A percentile compares a stretch with the other conserved stretches of the same genome.
Conservation (phyloP, 37 sponge, comb jelly and placozoan species). For the Halichondria panicea region DNA sequence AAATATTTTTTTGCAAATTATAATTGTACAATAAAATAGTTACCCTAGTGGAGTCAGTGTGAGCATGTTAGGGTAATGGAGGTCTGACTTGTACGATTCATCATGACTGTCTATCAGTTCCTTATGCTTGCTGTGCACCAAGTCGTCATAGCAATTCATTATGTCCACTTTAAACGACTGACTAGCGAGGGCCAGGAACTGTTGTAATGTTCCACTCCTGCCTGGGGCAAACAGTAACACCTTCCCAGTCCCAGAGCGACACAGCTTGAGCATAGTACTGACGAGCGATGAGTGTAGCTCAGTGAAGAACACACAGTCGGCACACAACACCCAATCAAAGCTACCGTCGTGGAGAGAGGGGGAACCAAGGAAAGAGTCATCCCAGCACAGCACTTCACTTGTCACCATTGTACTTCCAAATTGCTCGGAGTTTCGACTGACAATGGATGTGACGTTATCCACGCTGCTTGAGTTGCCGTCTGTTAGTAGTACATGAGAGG, state of each 20-base stretch:
- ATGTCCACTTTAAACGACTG: conserved; percentile 18
- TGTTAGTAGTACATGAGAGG: conserved; percentile 49
- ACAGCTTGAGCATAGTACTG: conserved; percentile 27
- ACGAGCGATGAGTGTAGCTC: conserved; percentile 29
- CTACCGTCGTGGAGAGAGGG: neutral
- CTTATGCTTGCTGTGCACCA: conserved; percentile 38
- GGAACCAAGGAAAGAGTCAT: conserved; percentile 1
- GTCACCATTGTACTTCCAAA: conserved; percentile 14
- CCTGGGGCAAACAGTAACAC: conserved; percentile 54
- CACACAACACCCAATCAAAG: conserved; percentile 65
- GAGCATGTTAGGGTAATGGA: conserved; percentile 50
- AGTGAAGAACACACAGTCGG: conserved; percentile 69
- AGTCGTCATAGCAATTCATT: conserved; percentile 31
- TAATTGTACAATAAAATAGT: neutral
- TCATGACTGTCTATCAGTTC: neutral
- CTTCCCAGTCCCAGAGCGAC: conserved; percentile 37
- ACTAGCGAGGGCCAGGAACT: conserved; percentile 39
- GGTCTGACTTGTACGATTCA: conserved; percentile 26
- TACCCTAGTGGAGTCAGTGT: neutral
- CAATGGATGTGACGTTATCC: conserved; percentile 29
- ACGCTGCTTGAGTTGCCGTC: conserved; percentile 67
- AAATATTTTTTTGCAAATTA: neutral
- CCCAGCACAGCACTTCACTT: conserved; percentile 48
- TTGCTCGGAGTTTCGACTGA: conserved; percentile 5
- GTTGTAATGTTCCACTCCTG: conserved; percentile 46